phyloP scores from a whole-genome alignment of 2,797 vertebrate genomes.

The Pangasius djambal region DNA sequence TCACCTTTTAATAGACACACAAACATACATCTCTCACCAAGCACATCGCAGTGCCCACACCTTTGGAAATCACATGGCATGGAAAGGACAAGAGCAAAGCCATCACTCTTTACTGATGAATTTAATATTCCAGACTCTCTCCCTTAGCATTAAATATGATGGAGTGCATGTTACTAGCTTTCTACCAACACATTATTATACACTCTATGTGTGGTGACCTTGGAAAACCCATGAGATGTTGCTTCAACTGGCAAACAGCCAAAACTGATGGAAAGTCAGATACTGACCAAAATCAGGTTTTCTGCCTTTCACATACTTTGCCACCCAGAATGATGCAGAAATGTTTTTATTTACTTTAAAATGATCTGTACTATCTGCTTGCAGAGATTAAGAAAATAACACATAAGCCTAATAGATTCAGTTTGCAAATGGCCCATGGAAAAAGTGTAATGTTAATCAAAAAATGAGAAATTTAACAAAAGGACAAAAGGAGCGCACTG shows the following conservation, averaged over 20 bases:
- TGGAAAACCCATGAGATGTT: not conserved
- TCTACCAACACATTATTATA: not conserved
- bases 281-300: not conserved
- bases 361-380: not conserved
- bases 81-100: constrained; percentile 21
- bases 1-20: constrained; percentile 49
- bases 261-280: not conserved
- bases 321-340: not conserved
- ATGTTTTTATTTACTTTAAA: not conserved
- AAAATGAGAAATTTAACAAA: not conserved
- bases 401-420: not conserved
- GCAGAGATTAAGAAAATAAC: not conserved
- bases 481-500: not conserved
- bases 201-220: not conserved
- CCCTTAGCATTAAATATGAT: not conserved
- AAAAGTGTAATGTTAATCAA: not conserved
- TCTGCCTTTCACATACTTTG: not conserved
- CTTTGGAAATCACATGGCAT: constrained; percentile 28
- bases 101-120: not conserved
- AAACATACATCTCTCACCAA: constrained; percentile 63
- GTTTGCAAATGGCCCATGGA: not conserved
- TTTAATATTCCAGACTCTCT: not conserved
- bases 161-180: not conserved
- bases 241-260: not conserved
- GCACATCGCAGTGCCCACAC: constrained; percentile 58